These are phyloP conservation scores for Ypsolopha scabrella DNA, from an alignment of 2,888 invertebrate species.

Conservation along the genomic window DNA sequence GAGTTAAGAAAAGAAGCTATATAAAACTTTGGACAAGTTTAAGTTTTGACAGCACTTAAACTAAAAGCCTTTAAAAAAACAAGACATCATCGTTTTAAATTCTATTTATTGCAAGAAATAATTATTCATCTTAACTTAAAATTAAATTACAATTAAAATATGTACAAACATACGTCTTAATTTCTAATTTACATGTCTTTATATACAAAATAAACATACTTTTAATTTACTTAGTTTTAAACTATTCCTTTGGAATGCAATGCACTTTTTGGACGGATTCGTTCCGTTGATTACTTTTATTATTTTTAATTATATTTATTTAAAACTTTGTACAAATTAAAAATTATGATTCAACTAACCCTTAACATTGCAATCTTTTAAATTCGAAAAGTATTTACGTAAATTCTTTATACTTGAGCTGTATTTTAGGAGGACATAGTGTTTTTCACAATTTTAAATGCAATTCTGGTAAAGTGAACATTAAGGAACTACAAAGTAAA, in stretches of 20 bases:
- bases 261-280: conserved; percentile 59
- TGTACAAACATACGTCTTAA: neutral
- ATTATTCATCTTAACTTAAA: neutral
- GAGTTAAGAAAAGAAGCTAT: no score
- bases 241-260: conserved; percentile 65
- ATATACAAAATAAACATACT: neutral
- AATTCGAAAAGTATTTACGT: neutral
- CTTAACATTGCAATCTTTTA: neutral
- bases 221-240: conserved; percentile 5
- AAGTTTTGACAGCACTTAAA: no score
- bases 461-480: neutral
- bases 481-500: neutral
- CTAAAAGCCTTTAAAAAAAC: no score
- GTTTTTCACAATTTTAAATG: neutral
- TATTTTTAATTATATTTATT: conserved; percentile 15
- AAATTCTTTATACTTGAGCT: neutral
- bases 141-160: neutral
- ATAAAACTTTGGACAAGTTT: no score
- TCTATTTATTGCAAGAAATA: no score
- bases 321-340: conserved; percentile 5
- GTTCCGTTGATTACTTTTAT: conserved; percentile 13
- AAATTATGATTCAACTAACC: neutral
- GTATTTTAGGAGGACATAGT: neutral
- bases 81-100: no score
- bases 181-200: neutral